Evolutionary conservation across 37 sponge, comb jelly and placozoan genomes (phyloP).

Genomic region (Beroe forskalii): DNA sequence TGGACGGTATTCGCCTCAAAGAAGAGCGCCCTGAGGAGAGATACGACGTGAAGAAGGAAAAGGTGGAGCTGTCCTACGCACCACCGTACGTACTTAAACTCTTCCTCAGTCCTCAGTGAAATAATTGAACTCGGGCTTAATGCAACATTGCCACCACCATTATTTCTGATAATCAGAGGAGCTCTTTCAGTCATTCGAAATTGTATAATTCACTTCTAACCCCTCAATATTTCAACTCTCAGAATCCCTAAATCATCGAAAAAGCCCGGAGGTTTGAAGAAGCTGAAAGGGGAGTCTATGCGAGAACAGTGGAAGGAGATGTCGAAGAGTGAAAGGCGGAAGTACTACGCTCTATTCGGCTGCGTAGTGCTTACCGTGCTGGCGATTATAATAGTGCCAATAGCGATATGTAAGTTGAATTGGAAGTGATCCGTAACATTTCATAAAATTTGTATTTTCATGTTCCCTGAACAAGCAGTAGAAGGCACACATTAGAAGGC

Average conservation of each 20-base stretch:
- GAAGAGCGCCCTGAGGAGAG: neutral
- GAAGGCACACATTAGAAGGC: no score
- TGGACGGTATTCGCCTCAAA: neutral
- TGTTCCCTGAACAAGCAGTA: no score
- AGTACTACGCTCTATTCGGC: constrained; percentile 26
- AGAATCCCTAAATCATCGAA: neutral
- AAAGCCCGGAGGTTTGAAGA: neutral
- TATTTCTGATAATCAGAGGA: no score
- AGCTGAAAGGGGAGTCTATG: constrained; percentile 2
- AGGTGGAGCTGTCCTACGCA: constrained; percentile 25
- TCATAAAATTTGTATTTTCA: no score
- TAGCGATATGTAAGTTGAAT: constrained; percentile 63
- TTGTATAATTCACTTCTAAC: no score
- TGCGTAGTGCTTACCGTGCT: neutral
- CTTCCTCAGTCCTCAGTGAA: no score
- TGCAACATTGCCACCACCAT: no score
- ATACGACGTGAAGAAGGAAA: neutral
- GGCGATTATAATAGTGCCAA: constrained; percentile 5
- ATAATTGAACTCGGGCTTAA: no score
- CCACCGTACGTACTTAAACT: constrained; percentile 11
- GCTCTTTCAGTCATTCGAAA: no score
- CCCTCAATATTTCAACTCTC: neutral
- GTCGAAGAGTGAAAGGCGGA: neutral
- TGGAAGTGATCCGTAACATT: no score
- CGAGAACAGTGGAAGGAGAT: constrained; percentile 30